A percentile compares a stretch with the other conserved stretches of the same genome.
Conservation (phyloP, 37 sponge, comb jelly and placozoan genomes). For the Hexactinellida sp. region DNA sequence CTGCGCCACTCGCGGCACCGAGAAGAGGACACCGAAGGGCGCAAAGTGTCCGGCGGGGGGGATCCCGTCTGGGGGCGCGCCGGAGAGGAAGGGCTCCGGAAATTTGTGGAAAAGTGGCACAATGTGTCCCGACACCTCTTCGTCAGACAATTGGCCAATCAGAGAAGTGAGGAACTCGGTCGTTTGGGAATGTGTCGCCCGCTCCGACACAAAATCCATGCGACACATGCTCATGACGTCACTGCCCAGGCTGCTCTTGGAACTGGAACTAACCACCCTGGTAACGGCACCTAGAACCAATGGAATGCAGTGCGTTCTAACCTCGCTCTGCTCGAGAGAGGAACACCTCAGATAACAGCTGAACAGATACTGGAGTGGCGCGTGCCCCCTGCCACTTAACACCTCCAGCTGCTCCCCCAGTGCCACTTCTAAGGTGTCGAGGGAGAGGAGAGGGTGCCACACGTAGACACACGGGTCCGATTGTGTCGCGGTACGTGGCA, state of each 20-base stretch:
- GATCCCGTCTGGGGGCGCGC: background rate
- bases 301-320: background rate
- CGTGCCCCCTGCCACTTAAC: background rate
- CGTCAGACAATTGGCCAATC: background rate
- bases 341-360: background rate
- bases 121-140: background rate
- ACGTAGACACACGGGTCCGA: background rate
- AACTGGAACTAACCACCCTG: background rate
- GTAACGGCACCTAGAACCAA: background rate
- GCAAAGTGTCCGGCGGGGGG: background rate
- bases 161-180: background rate
- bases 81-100: background rate
- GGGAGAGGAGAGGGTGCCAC: background rate
- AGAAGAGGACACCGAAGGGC: background rate
- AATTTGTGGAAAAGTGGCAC: background rate
- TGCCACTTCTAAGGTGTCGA: background rate
- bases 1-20: background rate
- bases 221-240: background rate
- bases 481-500: constrained; percentile 13
- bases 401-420: background rate
- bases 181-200: background rate
- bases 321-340: background rate
- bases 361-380: background rate
- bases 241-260: background rate
- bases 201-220: background rate